phyloP scores from a whole-genome alignment of 2,888 invertebrate species.

The Habroteleia sp. region DNA sequence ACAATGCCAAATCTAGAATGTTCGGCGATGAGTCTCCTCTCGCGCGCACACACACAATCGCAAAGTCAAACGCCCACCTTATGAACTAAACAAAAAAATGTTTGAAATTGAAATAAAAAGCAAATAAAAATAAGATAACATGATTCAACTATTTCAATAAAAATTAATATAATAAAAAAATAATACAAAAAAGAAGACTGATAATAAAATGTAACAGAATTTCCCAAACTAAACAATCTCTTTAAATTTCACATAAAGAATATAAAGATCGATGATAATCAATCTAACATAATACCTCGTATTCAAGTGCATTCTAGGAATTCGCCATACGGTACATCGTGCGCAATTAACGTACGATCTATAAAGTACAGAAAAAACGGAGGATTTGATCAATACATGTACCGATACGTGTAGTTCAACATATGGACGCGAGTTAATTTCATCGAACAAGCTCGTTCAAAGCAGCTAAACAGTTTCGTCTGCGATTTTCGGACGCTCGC shows the following conservation, averaged over 20 bases:
- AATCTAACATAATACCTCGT: slow-evolving; percentile 78
- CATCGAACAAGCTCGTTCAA: not conserved
- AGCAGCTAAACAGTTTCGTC: slow-evolving; percentile 1
- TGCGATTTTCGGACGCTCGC: slow-evolving; percentile 12
- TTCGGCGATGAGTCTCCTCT: slow-evolving; percentile 61
- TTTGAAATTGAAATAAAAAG: slow-evolving; percentile 4
- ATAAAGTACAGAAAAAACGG: slow-evolving; percentile 81
- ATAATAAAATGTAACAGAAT: too few relatives aligned
- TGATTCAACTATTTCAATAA: not conserved
- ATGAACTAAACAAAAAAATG: slow-evolving; percentile 23
- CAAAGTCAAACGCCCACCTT: slow-evolving; percentile 40
- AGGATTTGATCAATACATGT: slow-evolving; percentile 79
- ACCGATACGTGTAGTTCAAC: slow-evolving; percentile 73
- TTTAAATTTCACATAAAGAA: slow-evolving; percentile 44
- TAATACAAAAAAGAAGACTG: not conserved
- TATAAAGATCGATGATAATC: slow-evolving; percentile 58
- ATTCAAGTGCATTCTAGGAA: slow-evolving; percentile 80
- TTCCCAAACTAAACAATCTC: slow-evolving; percentile 18
- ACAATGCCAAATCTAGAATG: slow-evolving; percentile 57
- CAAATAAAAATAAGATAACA: not conserved
- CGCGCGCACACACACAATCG: slow-evolving; percentile 40
- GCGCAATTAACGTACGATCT: slow-evolving; percentile 80
- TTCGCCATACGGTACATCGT: slow-evolving; percentile 80
- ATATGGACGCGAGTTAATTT: slow-evolving; percentile 59
- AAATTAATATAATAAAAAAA: slow-evolving; percentile 2